Evolutionary conservation across 1,140 invertebrate genomes (phyloP), one percentile per base, ranked within the genome.

Genomic region (Hyphantria cunea): DNA sequence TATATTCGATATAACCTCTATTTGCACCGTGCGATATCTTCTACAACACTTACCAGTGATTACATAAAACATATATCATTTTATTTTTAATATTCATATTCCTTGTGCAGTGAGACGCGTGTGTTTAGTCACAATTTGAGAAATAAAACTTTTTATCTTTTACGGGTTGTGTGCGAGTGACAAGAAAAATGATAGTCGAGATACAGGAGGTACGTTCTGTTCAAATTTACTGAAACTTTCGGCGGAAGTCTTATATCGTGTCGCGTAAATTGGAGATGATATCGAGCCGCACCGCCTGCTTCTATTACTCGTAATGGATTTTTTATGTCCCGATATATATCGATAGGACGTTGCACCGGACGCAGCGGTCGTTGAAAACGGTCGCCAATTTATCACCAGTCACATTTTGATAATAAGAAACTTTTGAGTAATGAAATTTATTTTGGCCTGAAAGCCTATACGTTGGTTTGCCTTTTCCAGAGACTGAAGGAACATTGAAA

Each of bases 141-240:
- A 25, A 25, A n/a, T 34, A 73, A 72, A 63, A 73, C 49, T 63
- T 70, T 69, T 60, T 68, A 72, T 70, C 32, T 45, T 56, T 56
- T 15, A 45, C 42, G 9, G 45, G 11, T 12, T 15, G 73, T 70
- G 80, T 72, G 73, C 74, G 72, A 71, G 75, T 67, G 56, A 55
- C 72, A 67, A 66, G 70, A 78, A 83, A 72, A 74, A 89, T 89
- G 86, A 87, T 89, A 82, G 86, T 89, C 77, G 86, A 89, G 79
- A 89, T 89, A 73, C 83, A 87, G 73, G 84, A 87, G 86, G 84
- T 89, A 86, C 72, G 75, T 76, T 68, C 17, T 5, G 14, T 34
- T 17, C 12, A 15, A 32, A 33, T 34, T 31, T 31, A 31, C 69
- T 34, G 49, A 50, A 47, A 45, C 33, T 62, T 50, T 59, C 42